A percentile compares a stretch with the other conserved stretches of the same genome.
Conservation (phyloP, 92 coral and sea anemone species). For the Palythoa grandis region DNA sequence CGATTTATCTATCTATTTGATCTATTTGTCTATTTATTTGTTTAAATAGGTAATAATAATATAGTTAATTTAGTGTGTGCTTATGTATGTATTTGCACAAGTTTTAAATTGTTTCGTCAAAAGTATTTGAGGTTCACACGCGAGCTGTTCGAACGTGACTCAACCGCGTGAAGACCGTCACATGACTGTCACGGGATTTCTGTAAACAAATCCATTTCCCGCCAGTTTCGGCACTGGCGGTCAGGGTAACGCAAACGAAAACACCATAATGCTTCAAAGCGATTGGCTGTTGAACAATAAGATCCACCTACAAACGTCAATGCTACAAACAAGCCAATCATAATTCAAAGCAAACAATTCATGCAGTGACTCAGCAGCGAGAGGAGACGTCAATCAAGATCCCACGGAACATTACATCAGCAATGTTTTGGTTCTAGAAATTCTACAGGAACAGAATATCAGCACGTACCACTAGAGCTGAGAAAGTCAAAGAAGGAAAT, state of each 20-base stretch:
- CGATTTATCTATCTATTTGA: no score
- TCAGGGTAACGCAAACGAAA: conserved; percentile 41
- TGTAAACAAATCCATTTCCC: conserved; percentile 39
- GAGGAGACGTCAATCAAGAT: conserved; percentile 51
- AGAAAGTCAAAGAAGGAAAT: conserved; percentile 17
- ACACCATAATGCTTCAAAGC: not conserved
- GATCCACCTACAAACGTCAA: conserved; percentile 35
- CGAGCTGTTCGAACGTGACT: not conserved
- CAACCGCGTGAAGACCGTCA: conserved; percentile 22
- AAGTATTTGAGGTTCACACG: no score
- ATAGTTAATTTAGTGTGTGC: no score
- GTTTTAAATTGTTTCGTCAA: no score
- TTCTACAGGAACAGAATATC: conserved; percentile 20
- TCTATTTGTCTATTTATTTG: no score
- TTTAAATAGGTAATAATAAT: no score
- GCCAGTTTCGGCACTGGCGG: conserved; percentile 47
- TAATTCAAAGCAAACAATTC: not conserved
- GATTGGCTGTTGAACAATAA: conserved; percentile 33
- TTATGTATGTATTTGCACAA: no score
- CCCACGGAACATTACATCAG: conserved; percentile 79
- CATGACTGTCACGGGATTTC: conserved; percentile 63
- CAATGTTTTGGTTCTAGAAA: conserved; percentile 81
- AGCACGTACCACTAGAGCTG: conserved; percentile 18
- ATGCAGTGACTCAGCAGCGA: conserved; percentile 31
- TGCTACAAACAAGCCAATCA: conserved; percentile 16